Evolutionary conservation across 2,797 vertebrate genomes (phyloP).

Genomic region (Chromobotia macracanthus): DNA sequence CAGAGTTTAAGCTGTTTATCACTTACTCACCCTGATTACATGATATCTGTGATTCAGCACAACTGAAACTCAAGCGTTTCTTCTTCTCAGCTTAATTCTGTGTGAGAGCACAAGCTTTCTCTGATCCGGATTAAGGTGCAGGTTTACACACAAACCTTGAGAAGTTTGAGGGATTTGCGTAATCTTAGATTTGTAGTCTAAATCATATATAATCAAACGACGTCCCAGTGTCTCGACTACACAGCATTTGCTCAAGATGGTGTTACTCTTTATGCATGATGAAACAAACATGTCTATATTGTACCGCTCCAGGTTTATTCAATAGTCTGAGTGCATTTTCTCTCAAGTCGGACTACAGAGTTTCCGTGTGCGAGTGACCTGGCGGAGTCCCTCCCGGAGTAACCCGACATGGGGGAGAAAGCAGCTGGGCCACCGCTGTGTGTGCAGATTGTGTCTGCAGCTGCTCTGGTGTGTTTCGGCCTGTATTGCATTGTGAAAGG

Average conservation of each 20-base stretch:
- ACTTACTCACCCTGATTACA: slow-evolving; percentile 55
- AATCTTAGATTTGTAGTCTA: slow-evolving; percentile 39
- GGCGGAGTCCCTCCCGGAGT: background rate
- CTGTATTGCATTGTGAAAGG: slow-evolving; percentile 70
- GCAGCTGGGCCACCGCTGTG: slow-evolving; percentile 61
- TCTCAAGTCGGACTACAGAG: background rate
- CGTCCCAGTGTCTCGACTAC: background rate
- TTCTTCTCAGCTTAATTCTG: slow-evolving; percentile 6
- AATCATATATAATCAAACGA: slow-evolving; percentile 44
- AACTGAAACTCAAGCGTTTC: background rate
- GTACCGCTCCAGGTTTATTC: background rate
- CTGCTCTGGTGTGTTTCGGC: slow-evolving; percentile 65
- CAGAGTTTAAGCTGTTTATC: slow-evolving; percentile 46
- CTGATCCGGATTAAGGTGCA: slow-evolving; percentile 46
- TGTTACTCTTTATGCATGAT: too few relatives aligned
- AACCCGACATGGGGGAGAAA: slow-evolving; percentile 60
- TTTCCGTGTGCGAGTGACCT: background rate
- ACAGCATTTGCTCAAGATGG: background rate
- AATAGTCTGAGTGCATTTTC: background rate
- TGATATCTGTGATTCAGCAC: slow-evolving; percentile 11
- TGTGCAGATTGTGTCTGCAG: slow-evolving; percentile 67
- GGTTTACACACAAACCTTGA: slow-evolving; percentile 22
- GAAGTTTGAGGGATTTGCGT: slow-evolving; percentile 7
- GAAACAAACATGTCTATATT: background rate
- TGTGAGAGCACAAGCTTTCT: background rate